These are phyloP conservation scores for Hypomesus transpacificus DNA, from an alignment of 2,113 vertebrate genomes.

Conservation along the genomic window DNA sequence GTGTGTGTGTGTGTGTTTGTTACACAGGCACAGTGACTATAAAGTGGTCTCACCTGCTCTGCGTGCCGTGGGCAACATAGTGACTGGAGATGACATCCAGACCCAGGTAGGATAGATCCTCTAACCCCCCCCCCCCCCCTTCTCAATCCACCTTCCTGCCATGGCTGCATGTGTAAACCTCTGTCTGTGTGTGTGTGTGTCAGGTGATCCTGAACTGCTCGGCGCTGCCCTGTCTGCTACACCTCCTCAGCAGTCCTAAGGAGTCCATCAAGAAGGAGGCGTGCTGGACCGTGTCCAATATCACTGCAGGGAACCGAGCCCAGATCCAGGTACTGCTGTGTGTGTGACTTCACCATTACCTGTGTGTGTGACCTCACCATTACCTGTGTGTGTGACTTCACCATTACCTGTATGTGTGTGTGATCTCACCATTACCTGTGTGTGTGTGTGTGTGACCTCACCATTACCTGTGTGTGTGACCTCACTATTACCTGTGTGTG, in stretches of 20 bases:
- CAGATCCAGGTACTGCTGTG: constrained; percentile 79
- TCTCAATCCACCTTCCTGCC: no score
- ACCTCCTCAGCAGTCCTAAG: constrained; percentile 85
- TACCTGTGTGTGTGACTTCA: no score
- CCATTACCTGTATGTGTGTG: no score
- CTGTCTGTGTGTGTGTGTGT: constrained; percentile 13
- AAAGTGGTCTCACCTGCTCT: constrained; percentile 88
- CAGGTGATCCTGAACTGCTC: constrained; percentile 90
- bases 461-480: no score
- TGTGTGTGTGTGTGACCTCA: no score
- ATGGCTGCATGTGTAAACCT: no score
- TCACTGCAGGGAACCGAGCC: constrained; percentile 85
- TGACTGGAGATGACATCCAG: constrained; percentile 87
- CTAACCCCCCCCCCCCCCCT: no score
- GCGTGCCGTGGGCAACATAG: constrained; percentile 84
- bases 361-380: no score
- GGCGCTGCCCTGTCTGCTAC: constrained; percentile 84
- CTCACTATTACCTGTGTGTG: no score
- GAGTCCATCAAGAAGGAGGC: constrained; percentile 91
- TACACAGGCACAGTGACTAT: constrained; percentile 48
- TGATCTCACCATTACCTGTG: no score
- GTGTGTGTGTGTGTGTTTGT: no score
- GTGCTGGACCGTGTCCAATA: constrained; percentile 91
- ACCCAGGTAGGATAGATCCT: constrained; percentile 73
- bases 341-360: no score